These are phyloP conservation scores for Leptinotarsa undecemlineata DNA, from an alignment of 1,140 invertebrate species.

Conservation along the genomic window DNA sequence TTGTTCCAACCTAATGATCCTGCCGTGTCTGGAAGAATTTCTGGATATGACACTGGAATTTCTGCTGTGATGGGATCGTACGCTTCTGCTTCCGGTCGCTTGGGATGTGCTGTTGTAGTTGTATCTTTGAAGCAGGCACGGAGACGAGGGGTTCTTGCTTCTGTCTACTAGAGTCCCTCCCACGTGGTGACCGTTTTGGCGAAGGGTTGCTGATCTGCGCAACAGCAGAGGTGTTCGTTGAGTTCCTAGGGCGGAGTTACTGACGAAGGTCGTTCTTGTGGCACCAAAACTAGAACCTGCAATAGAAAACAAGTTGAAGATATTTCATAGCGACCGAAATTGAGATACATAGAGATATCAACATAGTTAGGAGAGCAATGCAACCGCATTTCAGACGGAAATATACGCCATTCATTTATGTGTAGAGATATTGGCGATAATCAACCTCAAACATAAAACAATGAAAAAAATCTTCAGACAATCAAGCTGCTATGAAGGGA, in stretches of 20 bases:
- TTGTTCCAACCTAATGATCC: conserved; percentile 82
- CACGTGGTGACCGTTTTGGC: conserved; percentile 48
- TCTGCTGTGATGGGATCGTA: conserved; percentile 68
- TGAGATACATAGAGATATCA: too few species aligned
- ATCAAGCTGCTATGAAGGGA: too few species aligned
- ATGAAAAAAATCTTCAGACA: too few species aligned
- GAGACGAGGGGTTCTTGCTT: conserved; percentile 55
- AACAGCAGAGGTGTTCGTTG: conserved; percentile 47
- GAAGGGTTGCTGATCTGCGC: conserved; percentile 49
- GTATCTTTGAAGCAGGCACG: conserved; percentile 60
- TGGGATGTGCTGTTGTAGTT: conserved; percentile 59
- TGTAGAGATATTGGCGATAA: too few species aligned
- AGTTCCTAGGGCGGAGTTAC: conserved; percentile 52
- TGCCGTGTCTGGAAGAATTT: conserved; percentile 77
- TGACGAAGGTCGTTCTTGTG: conserved; percentile 57
- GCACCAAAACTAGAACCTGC: conserved; percentile 64
- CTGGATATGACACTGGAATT: conserved; percentile 80
- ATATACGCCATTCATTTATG: too few species aligned
- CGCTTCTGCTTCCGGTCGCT: conserved; percentile 39
- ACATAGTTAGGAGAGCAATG: too few species aligned
- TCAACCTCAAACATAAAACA: too few species aligned
- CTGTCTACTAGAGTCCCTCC: conserved; percentile 43
- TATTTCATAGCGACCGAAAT: too few species aligned
- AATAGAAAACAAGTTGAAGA: background rate
- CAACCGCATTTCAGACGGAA: too few species aligned